Conservation (phyloP, 2,113 vertebrate species). For the Herpailurus yagouaroundi region DNA sequence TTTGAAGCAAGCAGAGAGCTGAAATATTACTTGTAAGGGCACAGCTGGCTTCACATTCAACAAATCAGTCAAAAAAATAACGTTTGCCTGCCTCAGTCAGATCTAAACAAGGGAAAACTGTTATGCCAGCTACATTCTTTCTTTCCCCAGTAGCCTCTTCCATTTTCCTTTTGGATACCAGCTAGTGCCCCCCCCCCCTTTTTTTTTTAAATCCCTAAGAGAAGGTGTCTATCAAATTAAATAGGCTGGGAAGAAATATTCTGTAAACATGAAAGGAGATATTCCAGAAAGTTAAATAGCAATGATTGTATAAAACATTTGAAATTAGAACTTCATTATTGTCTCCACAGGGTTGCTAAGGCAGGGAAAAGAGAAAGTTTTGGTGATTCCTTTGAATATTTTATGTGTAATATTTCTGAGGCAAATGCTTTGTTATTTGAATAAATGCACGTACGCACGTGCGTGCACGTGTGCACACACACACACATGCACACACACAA, state of each 20-base stretch:
- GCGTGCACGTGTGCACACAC: accelerated
- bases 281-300: constrained; percentile 3
- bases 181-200: background rate
- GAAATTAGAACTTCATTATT: constrained; percentile 29
- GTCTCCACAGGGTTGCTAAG: background rate
- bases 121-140: background rate
- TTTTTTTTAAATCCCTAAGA: background rate
- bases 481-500: background rate
- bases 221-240: background rate
- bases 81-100: constrained; percentile 31
- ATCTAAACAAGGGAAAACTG: constrained; percentile 50
- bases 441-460: background rate
- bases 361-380: background rate
- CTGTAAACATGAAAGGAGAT: background rate
- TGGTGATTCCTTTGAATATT: background rate
- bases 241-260: background rate
- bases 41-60: constrained; percentile 57
- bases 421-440: background rate
- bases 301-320: background rate
- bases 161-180: constrained; percentile 26
- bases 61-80: constrained; percentile 23
- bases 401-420: background rate
- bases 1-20: constrained; percentile 27
- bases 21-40: constrained; percentile 36
- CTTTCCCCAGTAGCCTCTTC: background rate